Conservation (phyloP, 2,797 vertebrate genomes). For the Aulostomus chinensis region DNA sequence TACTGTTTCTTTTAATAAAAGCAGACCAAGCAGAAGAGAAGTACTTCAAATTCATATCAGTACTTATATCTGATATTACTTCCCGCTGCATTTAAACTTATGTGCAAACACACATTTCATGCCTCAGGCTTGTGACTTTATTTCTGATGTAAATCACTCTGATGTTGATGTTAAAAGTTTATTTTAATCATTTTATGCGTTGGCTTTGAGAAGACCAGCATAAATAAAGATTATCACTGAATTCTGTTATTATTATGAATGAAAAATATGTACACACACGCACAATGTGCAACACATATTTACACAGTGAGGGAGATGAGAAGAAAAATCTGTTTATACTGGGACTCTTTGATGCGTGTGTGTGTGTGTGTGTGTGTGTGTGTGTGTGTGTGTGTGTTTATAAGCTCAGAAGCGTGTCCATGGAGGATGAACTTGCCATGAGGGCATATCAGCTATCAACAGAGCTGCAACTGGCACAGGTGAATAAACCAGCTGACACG, state of each 20-base stretch:
- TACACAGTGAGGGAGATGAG: constrained; percentile 18
- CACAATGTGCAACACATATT: constrained; percentile 1
- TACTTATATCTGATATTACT: constrained; percentile 35
- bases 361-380: constrained; percentile 57
- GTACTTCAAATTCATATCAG: constrained; percentile 25
- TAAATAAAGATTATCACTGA: constrained; percentile 31
- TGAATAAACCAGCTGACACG: constrained; percentile 66
- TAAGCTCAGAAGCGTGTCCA: constrained; percentile 63
- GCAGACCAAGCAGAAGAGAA: constrained; percentile 12
- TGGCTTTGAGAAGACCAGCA: constrained; percentile 23
- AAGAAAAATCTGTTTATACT: constrained; percentile 38
- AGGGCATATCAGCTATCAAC: constrained; percentile 72
- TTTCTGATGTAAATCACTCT: constrained; percentile 11
- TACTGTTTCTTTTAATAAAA: constrained; percentile 28
- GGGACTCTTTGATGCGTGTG: constrained; percentile 52
- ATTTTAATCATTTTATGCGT: constrained; percentile 26
- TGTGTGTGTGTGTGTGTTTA: constrained; percentile 57
- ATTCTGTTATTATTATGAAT: constrained; percentile 28
- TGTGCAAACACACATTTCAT: neutral
- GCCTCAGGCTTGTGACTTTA: constrained; percentile 19
- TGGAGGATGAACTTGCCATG: constrained; percentile 55
- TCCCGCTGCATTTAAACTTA: neutral
- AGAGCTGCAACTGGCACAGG: constrained; percentile 63
- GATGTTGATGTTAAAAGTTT: constrained; percentile 27
- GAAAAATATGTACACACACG: neutral